These are phyloP conservation scores for Candoia aspera DNA, from an alignment of 2,113 vertebrate species.

Conservation along the genomic window DNA sequence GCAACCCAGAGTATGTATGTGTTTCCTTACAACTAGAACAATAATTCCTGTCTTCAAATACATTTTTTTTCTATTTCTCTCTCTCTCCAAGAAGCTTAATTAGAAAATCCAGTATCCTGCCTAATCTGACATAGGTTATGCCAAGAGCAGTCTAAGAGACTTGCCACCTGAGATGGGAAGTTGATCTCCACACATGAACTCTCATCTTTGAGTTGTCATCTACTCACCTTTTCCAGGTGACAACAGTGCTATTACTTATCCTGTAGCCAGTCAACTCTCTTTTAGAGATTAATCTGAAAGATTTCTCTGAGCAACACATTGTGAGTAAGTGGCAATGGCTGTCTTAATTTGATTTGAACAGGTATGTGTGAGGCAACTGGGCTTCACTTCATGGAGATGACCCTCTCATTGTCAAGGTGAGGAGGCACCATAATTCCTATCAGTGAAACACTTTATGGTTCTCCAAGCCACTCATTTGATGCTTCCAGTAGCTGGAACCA, in stretches of 20 bases:
- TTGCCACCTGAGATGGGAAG: not conserved
- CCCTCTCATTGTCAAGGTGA: too few species aligned
- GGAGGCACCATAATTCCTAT: too few species aligned
- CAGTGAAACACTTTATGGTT: too few species aligned
- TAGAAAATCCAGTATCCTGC: not conserved
- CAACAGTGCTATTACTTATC: not conserved
- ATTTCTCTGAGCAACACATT: not conserved
- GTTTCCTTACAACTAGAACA: not conserved
- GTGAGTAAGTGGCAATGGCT: not conserved
- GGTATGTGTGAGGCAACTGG: not conserved
- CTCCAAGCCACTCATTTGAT: too few species aligned
- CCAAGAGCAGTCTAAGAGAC: not conserved
- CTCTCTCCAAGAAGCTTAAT: not conserved
- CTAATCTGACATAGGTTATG: not conserved
- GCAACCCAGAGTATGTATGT: not conserved
- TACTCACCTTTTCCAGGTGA: not conserved
- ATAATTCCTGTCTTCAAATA: not conserved
- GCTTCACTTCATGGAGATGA: too few species aligned
- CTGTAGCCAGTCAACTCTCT: not conserved
- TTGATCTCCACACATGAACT: not conserved
- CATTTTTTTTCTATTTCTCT: not conserved
- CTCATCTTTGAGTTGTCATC: not conserved
- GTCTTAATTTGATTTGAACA: not conserved
- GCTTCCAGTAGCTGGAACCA: too few species aligned
- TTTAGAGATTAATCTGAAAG: not conserved